Conservation (phyloP, 2,888 invertebrate species). For the Aleiodes alternator region DNA sequence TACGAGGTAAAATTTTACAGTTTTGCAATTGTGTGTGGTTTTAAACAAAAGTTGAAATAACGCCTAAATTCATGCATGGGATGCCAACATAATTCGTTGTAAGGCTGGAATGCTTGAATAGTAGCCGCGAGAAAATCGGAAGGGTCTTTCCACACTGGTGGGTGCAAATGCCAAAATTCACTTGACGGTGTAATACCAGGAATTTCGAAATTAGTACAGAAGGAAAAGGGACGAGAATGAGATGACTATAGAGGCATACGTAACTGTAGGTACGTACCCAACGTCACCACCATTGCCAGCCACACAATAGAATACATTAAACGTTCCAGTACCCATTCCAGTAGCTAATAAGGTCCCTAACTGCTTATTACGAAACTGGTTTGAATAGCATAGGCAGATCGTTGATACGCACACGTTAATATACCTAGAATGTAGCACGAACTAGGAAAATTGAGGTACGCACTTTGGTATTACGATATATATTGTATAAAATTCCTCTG, state of each 20-base stretch:
- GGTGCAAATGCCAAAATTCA: slow-evolving; percentile 66
- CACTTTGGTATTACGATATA: slow-evolving; percentile 5
- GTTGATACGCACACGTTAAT: slow-evolving; percentile 52
- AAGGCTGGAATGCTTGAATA: slow-evolving; percentile 44
- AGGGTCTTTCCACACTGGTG: slow-evolving; percentile 54
- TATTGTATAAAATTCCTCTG: not conserved
- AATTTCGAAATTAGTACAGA: slow-evolving; percentile 65
- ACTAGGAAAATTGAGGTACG: slow-evolving; percentile 42
- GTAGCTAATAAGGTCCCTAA: slow-evolving; percentile 68
- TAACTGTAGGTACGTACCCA: slow-evolving; percentile 27
- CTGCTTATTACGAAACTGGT: slow-evolving; percentile 63
- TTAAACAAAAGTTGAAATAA: slow-evolving; percentile 14
- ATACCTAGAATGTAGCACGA: slow-evolving; percentile 17
- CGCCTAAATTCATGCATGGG: not conserved
- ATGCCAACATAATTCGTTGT: slow-evolving; percentile 26
- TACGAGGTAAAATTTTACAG: not conserved
- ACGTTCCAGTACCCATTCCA: slow-evolving; percentile 60
- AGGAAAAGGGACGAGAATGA: slow-evolving; percentile 3
- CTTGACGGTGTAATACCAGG: slow-evolving; percentile 65
- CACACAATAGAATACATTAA: slow-evolving; percentile 69
- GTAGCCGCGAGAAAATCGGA: slow-evolving; percentile 46
- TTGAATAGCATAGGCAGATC: slow-evolving; percentile 57
- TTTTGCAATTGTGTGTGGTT: not conserved
- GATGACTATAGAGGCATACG: slow-evolving; percentile 22
- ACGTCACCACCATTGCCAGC: slow-evolving; percentile 51